phyloP scores from a whole-genome alignment of 2,797 vertebrate species.

The Dromococcyx pavoninus region DNA sequence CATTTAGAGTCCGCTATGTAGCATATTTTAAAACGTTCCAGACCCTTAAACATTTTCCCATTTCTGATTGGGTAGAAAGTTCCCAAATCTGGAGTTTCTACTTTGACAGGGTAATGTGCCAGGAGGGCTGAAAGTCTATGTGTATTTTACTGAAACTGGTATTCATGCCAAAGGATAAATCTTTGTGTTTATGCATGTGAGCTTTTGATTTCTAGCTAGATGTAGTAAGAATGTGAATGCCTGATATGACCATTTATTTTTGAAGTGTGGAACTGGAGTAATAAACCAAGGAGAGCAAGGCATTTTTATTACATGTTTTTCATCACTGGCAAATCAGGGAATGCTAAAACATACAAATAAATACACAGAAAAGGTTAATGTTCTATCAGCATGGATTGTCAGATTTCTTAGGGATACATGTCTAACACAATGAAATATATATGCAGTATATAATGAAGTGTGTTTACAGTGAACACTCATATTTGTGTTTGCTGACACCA shows the following conservation, averaged over 20 bases:
- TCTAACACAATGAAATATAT: background rate
- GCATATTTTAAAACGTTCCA: background rate
- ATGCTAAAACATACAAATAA: background rate
- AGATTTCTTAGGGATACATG: background rate
- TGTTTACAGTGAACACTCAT: background rate
- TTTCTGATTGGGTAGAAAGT: background rate
- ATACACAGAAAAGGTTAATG: background rate
- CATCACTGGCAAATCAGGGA: background rate
- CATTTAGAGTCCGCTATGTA: background rate
- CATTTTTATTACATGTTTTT: slow-evolving; percentile 6
- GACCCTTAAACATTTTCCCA: background rate
- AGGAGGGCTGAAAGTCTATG: background rate
- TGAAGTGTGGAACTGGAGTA: background rate
- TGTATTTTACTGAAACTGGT: background rate
- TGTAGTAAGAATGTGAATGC: background rate
- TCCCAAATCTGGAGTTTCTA: background rate
- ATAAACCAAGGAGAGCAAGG: background rate
- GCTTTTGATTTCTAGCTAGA: background rate
- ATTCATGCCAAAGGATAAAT: background rate
- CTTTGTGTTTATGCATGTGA: background rate
- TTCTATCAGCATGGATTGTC: background rate
- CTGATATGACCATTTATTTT: background rate
- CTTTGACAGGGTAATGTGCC: background rate
- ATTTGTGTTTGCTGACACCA: background rate
- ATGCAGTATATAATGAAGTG: background rate